A percentile compares a stretch with the other conserved stretches of the same genome.
Evolutionary conservation across 2,113 vertebrate species (phyloP).

Genomic region (Neopipo cinnamomea): DNA sequence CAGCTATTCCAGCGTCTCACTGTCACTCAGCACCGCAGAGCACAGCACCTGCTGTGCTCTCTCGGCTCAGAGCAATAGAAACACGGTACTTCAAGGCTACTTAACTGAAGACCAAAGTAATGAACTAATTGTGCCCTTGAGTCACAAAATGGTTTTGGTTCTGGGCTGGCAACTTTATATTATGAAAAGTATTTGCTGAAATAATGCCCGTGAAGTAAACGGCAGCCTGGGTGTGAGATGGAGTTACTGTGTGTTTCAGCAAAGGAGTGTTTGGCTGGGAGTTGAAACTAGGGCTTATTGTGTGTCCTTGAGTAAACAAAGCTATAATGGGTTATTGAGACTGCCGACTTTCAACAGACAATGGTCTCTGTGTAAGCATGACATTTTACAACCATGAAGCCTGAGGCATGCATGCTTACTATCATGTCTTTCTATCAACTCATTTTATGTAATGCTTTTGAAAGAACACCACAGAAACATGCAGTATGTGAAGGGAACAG

Average conservation of each 20-base stretch:
- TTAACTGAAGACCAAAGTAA: neutral
- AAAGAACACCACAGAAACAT: neutral
- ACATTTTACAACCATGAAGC: slow-evolving; percentile 28
- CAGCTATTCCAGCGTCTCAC: neutral
- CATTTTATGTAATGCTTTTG: neutral
- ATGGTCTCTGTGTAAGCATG: slow-evolving; percentile 2
- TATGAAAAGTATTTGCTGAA: neutral
- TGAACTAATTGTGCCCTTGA: neutral
- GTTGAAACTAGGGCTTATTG: neutral
- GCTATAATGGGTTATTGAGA: slow-evolving; percentile 20
- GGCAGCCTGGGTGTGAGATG: neutral
- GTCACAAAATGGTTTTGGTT: neutral
- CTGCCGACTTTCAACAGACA: slow-evolving; percentile 29
- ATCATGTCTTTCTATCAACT: slow-evolving; percentile 9
- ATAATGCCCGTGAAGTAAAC: neutral
- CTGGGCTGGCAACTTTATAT: neutral
- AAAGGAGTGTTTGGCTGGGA: neutral
- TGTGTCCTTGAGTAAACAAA: slow-evolving; percentile 29
- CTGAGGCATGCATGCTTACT: slow-evolving; percentile 6
- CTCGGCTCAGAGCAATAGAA: neutral
- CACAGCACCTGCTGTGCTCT: neutral
- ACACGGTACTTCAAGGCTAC: neutral
- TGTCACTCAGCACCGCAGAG: neutral
- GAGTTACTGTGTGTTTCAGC: neutral
- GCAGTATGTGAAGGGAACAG: neutral